These are phyloP conservation scores for Ophion slaviceki DNA, from an alignment of 2,888 invertebrate genomes.

Conservation along the genomic window DNA sequence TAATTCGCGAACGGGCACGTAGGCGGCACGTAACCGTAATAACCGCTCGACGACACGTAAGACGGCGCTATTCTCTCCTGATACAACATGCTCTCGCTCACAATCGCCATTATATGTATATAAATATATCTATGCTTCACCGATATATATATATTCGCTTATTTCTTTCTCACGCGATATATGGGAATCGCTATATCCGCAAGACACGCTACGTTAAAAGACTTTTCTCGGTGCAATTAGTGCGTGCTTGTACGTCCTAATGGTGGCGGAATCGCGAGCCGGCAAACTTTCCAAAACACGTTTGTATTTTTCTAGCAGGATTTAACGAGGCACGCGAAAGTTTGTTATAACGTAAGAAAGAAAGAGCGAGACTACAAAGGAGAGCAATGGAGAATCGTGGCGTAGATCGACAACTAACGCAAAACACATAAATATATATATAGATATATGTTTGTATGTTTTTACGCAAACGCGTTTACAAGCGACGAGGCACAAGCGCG, in stretches of 20 bases:
- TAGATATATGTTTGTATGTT: neutral
- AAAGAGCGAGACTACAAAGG: neutral
- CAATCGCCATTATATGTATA: conserved; percentile 71
- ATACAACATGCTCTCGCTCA: conserved; percentile 72
- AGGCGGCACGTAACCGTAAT: conserved; percentile 79
- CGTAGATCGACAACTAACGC: conserved; percentile 1
- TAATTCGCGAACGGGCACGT: conserved; percentile 66
- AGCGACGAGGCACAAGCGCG: conserved; percentile 23
- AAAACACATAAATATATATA: conserved; percentile 14
- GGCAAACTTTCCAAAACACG: conserved; percentile 14
- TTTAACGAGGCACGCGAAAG: neutral
- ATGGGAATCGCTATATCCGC: neutral
- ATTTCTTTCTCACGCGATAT: neutral
- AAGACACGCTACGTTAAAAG: neutral
- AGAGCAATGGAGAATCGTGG: conserved; percentile 16
- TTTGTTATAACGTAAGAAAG: neutral
- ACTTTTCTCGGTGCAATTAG: neutral
- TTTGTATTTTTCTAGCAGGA: neutral
- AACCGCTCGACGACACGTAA: conserved; percentile 78
- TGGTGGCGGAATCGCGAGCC: neutral
- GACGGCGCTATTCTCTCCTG: conserved; percentile 69
- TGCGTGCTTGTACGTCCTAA: neutral
- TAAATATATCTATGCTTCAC: neutral
- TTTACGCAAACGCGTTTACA: conserved; percentile 22
- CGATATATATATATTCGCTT: conserved; percentile 7